These are phyloP conservation scores for Tachyglossus aculeatus DNA, from an alignment of 2,797 vertebrate genomes.

Conservation along the genomic window DNA sequence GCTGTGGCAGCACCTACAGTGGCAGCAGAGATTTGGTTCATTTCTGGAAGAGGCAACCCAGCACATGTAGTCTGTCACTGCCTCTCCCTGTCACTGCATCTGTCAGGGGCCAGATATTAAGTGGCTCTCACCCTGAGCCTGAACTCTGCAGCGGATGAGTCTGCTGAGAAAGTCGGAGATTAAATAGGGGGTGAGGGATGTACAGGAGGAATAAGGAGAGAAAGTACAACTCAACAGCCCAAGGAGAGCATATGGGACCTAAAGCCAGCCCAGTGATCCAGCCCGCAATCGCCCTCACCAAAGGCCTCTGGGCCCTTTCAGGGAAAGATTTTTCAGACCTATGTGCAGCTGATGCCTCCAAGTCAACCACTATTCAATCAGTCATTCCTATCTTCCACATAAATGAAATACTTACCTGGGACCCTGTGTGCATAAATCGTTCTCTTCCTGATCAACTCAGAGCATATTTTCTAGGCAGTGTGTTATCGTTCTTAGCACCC, in stretches of 20 bases:
- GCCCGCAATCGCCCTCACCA: no score
- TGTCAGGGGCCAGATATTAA: fast-evolving
- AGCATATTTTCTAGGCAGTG: background rate
- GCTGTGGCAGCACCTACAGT: no score
- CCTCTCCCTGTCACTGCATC: background rate
- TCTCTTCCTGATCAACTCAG: background rate
- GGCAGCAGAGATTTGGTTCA: background rate
- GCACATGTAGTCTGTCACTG: background rate
- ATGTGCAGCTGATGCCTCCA: background rate
- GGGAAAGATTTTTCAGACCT: background rate
- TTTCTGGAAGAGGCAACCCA: background rate
- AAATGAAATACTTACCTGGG: no score
- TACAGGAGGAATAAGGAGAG: background rate
- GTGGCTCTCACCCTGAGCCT: background rate
- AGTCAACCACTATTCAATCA: background rate
- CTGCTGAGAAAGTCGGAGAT: background rate
- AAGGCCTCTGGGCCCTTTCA: background rate
- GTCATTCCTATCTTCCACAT: no score
- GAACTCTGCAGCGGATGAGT: background rate
- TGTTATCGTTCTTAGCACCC: background rate
- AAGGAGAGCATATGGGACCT: background rate
- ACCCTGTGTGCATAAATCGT: background rate
- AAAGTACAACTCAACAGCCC: background rate
- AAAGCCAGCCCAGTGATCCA: no score
- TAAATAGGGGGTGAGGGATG: background rate